Percentiles rank a stretch among this genome's conserved stretches.
phyloP scores from a whole-genome alignment of 2,797 vertebrate species.

The Ctenosaura bakeri region DNA sequence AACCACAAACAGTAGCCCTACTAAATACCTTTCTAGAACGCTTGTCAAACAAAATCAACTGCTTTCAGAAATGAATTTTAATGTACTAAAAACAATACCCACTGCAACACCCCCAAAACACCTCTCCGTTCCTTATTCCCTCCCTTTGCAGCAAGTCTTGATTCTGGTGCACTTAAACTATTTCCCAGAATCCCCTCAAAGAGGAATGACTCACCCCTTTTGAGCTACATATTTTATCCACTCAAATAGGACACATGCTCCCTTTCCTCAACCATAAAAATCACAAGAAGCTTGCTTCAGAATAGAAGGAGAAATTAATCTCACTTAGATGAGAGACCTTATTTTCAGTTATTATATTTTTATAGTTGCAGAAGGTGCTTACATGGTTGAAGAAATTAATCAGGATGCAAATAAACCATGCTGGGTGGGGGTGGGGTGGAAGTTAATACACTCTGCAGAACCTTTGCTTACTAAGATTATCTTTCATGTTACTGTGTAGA shows the following conservation, averaged over 20 bases:
- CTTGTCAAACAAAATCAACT: no score
- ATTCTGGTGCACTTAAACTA: neutral
- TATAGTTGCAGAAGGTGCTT: constrained; percentile 5
- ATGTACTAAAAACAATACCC: neutral
- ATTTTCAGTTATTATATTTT: constrained; percentile 28
- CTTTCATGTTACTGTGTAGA: constrained; percentile 23
- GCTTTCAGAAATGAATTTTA: neutral
- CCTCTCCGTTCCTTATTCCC: neutral
- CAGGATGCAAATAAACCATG: neutral
- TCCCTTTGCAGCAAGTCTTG: neutral
- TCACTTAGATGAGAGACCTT: constrained; percentile 22
- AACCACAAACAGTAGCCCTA: neutral
- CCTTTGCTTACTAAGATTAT: neutral
- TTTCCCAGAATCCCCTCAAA: neutral
- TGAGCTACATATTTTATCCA: constrained; percentile 1
- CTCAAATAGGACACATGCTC: neutral
- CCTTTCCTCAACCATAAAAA: neutral
- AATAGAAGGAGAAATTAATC: neutral
- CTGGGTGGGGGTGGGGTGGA: neutral
- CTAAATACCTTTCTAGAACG: neutral
- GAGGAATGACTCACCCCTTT: constrained; percentile 23
- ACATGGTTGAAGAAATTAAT: constrained; percentile 3
- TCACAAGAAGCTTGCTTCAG: neutral
- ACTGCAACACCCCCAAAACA: neutral
- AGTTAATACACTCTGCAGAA: neutral